phyloP scores from a whole-genome alignment of 2,797 vertebrate genomes.

The Chelmon rostratus region DNA sequence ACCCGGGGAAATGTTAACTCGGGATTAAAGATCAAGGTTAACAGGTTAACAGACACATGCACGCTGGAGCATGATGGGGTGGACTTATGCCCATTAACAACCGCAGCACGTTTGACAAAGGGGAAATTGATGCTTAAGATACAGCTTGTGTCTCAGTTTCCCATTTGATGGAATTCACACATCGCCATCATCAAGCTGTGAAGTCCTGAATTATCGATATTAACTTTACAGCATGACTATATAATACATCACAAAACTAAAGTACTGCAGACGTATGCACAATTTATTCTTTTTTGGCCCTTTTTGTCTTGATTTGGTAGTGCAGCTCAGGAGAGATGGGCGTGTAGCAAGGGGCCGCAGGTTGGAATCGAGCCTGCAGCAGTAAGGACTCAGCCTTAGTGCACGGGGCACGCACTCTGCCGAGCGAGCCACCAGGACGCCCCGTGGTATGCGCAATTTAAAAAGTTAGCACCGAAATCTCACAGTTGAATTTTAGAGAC shows the following conservation, averaged over 20 bases:
- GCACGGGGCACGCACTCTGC: too few species aligned
- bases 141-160: not conserved
- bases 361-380: too few species aligned
- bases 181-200: not conserved
- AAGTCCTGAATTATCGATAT: not conserved
- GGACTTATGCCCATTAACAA: not conserved
- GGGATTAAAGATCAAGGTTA: constrained; percentile 24
- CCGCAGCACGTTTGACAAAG: not conserved
- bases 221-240: not conserved
- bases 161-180: not conserved
- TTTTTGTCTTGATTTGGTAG: too few species aligned
- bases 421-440: too few species aligned
- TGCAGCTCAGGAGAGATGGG: too few species aligned
- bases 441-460: not conserved
- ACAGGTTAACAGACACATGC: constrained; percentile 4
- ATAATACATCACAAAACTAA: not conserved
- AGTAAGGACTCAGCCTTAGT: too few species aligned
- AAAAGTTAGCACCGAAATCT: not conserved
- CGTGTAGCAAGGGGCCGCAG: too few species aligned
- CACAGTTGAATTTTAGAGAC: not conserved
- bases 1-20: constrained; percentile 19
- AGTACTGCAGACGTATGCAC: not conserved
- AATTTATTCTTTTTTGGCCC: too few species aligned
- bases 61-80: not conserved
- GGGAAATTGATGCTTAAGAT: not conserved